A percentile compares a stretch with the other conserved stretches of the same genome.
These are phyloP conservation scores for Capromys pilorides DNA, from an alignment of 2,797 vertebrate genomes.

Conservation along the genomic window DNA sequence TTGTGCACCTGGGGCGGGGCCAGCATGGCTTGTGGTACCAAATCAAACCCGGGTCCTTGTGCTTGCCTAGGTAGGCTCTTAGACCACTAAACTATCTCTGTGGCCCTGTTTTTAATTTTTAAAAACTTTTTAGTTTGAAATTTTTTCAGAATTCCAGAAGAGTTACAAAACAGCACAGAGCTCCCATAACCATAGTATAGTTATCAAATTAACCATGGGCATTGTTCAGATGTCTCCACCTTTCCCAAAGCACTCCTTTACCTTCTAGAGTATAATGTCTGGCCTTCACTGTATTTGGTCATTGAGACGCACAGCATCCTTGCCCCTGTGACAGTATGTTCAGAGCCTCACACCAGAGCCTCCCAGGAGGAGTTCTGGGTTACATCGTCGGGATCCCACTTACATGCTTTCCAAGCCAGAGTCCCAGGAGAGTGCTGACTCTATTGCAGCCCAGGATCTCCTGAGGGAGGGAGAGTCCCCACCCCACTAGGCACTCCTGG, in stretches of 20 bases:
- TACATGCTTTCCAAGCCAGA: neutral
- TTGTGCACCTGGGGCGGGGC: too few species aligned
- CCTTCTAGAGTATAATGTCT: neutral
- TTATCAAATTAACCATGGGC: neutral
- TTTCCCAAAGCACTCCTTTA: neutral
- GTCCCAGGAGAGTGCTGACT: neutral
- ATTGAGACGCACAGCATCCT: neutral
- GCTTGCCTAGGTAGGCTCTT: too few species aligned
- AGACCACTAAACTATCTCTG: too few species aligned
- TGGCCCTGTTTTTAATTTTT: neutral
- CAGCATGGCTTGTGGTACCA: too few species aligned
- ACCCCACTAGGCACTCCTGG: neutral
- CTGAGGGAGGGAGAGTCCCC: too few species aligned
- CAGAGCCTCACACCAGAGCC: neutral
- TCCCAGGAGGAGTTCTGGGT: neutral
- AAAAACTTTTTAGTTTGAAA: neutral
- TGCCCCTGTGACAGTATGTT: neutral
- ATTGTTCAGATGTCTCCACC: neutral
- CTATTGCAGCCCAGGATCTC: neutral
- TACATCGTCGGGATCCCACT: neutral
- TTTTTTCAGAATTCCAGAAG: neutral
- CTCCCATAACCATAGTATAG: neutral
- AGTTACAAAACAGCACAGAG: neutral
- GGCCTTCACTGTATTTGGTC: neutral
- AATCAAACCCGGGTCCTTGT: too few species aligned